These are phyloP conservation scores for Metopolophium dirhodum DNA, from an alignment of 1,140 invertebrate genomes.

Conservation along the genomic window DNA sequence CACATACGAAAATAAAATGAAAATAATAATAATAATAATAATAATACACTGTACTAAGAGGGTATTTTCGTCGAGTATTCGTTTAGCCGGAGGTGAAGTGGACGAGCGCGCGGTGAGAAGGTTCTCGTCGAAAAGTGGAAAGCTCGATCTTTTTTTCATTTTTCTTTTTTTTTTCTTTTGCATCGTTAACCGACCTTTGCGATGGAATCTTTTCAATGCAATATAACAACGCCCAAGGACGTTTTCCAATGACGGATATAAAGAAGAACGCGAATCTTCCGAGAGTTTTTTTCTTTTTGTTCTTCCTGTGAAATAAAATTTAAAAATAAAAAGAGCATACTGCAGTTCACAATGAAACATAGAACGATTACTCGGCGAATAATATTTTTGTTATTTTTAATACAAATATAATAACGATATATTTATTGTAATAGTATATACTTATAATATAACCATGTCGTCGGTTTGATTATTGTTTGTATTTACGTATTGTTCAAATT, in stretches of 20 bases:
- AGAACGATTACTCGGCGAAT: not conserved
- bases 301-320: not conserved
- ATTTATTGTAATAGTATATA: too few species aligned
- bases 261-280: slow-evolving; percentile 12
- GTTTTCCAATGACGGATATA: slow-evolving; percentile 42
- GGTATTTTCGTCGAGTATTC: slow-evolving; percentile 19
- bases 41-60: not conserved
- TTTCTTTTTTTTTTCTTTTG: slow-evolving; percentile 28
- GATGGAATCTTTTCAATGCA: slow-evolving; percentile 51
- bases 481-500: not conserved
- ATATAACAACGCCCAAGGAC: slow-evolving; percentile 39
- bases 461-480: not conserved
- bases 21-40: not conserved
- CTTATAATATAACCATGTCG: not conserved
- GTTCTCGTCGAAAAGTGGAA: slow-evolving; percentile 53
- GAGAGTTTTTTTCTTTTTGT: not conserved
- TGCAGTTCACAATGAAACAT: not conserved
- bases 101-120: not conserved
- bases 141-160: slow-evolving; percentile 24
- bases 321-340: not conserved
- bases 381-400: not conserved
- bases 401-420: not conserved
- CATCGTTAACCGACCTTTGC: slow-evolving; percentile 52
- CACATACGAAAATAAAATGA: slow-evolving; percentile 1
- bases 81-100: slow-evolving; percentile 7